phyloP scores from a whole-genome alignment of 2,888 invertebrate species.

The Zootermopsis nevadensis region DNA sequence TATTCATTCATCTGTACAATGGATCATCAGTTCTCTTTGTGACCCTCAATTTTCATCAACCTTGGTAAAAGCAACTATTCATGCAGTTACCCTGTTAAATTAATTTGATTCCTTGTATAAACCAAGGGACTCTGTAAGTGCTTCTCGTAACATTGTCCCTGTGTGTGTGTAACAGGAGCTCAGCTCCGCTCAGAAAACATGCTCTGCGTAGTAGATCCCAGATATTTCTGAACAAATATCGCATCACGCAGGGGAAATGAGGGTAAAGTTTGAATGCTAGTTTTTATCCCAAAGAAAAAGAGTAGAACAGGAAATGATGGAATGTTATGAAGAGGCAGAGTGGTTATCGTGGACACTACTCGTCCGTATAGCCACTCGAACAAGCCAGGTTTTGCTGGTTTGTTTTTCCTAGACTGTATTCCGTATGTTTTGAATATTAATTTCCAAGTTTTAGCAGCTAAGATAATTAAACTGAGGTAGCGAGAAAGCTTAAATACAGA shows the following conservation, averaged over 20 bases:
- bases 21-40: conserved; percentile 6
- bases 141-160: background rate
- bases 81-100: background rate
- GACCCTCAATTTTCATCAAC: conserved; percentile 25
- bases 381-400: background rate
- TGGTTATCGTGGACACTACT: conserved; percentile 41
- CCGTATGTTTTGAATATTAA: background rate
- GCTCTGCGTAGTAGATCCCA: background rate
- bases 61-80: background rate
- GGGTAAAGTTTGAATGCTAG: background rate
- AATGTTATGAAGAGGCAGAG: conserved; percentile 13
- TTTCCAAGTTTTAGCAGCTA: background rate
- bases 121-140: background rate
- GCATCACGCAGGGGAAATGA: background rate
- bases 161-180: background rate
- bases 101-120: conserved; percentile 20
- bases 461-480: background rate
- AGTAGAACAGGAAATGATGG: background rate
- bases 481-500: background rate
- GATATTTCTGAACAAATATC: conserved; percentile 21
- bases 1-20: background rate
- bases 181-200: background rate
- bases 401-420: background rate
- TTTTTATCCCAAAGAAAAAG: background rate
- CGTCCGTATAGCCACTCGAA: background rate